Evolutionary conservation across 2,888 invertebrate genomes (phyloP).

Genomic region (Belgica antarctica): DNA sequence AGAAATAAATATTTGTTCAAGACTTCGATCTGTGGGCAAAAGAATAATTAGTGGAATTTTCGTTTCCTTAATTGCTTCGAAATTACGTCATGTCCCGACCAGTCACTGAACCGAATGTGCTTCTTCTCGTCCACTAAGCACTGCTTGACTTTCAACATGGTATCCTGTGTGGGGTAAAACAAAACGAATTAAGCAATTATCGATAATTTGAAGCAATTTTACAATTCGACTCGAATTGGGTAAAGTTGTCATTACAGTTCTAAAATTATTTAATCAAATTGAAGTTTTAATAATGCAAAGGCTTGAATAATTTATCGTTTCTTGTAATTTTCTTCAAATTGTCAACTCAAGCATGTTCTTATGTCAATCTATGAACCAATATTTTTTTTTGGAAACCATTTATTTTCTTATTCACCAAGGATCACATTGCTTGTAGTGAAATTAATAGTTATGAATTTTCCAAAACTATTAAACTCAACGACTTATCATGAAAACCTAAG

Average conservation of each 20-base stretch:
- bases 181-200: not conserved
- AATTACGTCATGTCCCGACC: conserved; percentile 88
- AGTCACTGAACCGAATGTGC: conserved; percentile 89
- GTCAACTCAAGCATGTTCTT: no score
- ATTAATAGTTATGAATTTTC: no score
- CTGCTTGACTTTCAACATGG: conserved; percentile 77
- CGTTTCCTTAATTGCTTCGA: no score
- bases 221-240: no score
- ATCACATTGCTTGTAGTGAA: no score
- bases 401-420: no score
- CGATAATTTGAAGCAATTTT: not conserved
- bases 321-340: no score
- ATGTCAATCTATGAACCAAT: no score
- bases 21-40: conserved; percentile 78
- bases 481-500: not conserved
- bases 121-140: conserved; percentile 84
- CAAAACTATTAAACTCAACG: not conserved
- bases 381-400: no score
- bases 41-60: conserved; percentile 24
- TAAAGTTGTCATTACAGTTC: no score
- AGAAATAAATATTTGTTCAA: conserved; percentile 90
- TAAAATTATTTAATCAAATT: not conserved
- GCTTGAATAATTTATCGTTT: no score
- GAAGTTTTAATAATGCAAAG: not conserved
- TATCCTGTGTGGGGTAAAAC: no score